Evolutionary conservation across 2,888 invertebrate genomes (phyloP).

Genomic region (Pandemis heparana): DNA sequence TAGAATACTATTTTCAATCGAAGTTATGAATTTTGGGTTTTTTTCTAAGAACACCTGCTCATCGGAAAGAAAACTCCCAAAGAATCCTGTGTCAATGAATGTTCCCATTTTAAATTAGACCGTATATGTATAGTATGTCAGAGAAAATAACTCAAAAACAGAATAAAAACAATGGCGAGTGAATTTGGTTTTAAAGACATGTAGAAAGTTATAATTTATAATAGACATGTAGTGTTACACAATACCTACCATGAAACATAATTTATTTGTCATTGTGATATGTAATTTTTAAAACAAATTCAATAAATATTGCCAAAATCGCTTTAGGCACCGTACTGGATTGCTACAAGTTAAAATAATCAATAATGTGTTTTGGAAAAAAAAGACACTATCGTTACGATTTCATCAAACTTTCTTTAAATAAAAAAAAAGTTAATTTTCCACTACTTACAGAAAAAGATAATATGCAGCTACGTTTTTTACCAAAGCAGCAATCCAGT

Average conservation of each 20-base stretch:
- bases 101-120: slow-evolving; percentile 37
- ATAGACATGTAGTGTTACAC: slow-evolving; percentile 32
- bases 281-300: slow-evolving; percentile 68
- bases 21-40: neutral
- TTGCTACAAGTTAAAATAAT: slow-evolving; percentile 1
- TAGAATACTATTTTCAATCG: neutral
- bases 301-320: slow-evolving; percentile 44
- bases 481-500: slow-evolving; percentile 23
- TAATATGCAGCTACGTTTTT: too few species aligned
- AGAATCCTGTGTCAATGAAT: slow-evolving; percentile 1
- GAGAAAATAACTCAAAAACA: slow-evolving; percentile 35
- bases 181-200: slow-evolving; percentile 51
- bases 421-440: too few species aligned
- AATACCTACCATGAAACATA: slow-evolving; percentile 55
- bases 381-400: too few species aligned
- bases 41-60: neutral
- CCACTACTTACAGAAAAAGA: too few species aligned
- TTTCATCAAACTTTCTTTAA: too few species aligned
- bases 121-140: slow-evolving; percentile 41
- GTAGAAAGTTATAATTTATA: slow-evolving; percentile 46
- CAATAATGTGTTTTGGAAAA: neutral
- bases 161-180: slow-evolving; percentile 34
- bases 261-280: slow-evolving; percentile 82
- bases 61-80: neutral
- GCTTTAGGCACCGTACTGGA: slow-evolving; percentile 18